These are phyloP conservation scores for Amia ocellicauda DNA, from an alignment of 2,113 vertebrate species.

Conservation along the genomic window DNA sequence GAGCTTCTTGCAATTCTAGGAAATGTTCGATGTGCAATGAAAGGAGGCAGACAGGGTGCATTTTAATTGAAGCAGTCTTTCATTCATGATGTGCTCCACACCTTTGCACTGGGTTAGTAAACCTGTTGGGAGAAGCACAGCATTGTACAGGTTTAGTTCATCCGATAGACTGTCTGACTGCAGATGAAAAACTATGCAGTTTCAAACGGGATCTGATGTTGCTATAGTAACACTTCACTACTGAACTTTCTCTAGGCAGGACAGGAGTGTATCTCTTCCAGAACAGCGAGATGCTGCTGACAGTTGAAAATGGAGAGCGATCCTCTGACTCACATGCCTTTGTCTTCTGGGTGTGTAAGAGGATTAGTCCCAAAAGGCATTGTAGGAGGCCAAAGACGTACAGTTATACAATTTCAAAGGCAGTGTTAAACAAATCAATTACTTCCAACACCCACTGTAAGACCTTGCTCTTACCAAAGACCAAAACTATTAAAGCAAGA, in stretches of 20 bases:
- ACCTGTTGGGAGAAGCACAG: too few relatives aligned
- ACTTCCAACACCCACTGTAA: not conserved
- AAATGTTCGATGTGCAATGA: too few relatives aligned
- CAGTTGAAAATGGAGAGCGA: not conserved
- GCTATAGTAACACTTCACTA: conserved; percentile 25
- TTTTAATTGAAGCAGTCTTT: not conserved
- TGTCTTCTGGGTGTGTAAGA: not conserved
- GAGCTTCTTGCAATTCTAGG: too few relatives aligned
- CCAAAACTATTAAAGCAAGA: too few relatives aligned
- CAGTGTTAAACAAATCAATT: not conserved
- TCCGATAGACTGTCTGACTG: not conserved
- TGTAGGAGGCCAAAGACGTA: not conserved
- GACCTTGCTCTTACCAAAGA: too few relatives aligned
- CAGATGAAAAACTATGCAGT: not conserved
- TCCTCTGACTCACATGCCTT: not conserved
- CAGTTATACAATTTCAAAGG: not conserved
- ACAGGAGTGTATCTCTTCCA: not conserved
- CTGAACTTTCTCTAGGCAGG: not conserved
- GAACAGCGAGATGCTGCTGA: conserved; percentile 1
- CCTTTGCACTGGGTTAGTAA: too few relatives aligned
- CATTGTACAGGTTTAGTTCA: not conserved
- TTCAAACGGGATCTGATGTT: conserved; percentile 20
- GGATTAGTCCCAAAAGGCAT: not conserved
- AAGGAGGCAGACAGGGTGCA: not conserved
- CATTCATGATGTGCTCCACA: too few relatives aligned